Conservation (phyloP, 2,888 invertebrate species). For the Leptarthrus brevirostris region DNA sequence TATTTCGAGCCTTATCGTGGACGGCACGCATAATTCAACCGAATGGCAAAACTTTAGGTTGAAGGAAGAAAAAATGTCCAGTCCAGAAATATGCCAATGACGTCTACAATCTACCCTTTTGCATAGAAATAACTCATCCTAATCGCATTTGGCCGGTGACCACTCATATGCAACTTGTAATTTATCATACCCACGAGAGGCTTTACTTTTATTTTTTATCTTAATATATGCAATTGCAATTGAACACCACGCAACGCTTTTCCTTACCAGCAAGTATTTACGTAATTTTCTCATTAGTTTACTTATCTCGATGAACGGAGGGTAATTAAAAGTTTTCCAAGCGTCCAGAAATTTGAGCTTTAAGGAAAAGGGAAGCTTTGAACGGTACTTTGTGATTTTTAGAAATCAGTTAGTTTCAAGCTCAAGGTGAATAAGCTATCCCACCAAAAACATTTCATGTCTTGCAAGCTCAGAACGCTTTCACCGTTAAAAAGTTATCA, state of each 20-base stretch:
- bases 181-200: no score
- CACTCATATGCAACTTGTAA: no score
- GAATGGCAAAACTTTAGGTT: no score
- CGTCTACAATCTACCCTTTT: background rate
- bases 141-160: no score
- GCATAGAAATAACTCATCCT: no score
- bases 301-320: slow-evolving; percentile 32
- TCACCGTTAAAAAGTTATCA: no score
- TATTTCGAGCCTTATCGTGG: background rate
- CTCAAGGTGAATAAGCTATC: no score
- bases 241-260: slow-evolving; percentile 46
- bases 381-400: slow-evolving; percentile 20
- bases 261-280: slow-evolving; percentile 42
- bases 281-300: slow-evolving; percentile 51
- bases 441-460: no score
- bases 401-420: no score
- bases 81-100: slow-evolving; percentile 24
- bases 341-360: slow-evolving; percentile 22
- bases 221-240: no score
- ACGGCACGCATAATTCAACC: slow-evolving; percentile 39
- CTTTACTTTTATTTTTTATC: background rate
- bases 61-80: background rate
- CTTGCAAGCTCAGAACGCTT: no score
- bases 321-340: slow-evolving; percentile 9
- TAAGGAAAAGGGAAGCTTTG: slow-evolving; percentile 2